Evolutionary conservation across 2,113 vertebrate species (phyloP), one percentile per base, ranked within the genome.

Genomic region (Sisor rabdophorus): DNA sequence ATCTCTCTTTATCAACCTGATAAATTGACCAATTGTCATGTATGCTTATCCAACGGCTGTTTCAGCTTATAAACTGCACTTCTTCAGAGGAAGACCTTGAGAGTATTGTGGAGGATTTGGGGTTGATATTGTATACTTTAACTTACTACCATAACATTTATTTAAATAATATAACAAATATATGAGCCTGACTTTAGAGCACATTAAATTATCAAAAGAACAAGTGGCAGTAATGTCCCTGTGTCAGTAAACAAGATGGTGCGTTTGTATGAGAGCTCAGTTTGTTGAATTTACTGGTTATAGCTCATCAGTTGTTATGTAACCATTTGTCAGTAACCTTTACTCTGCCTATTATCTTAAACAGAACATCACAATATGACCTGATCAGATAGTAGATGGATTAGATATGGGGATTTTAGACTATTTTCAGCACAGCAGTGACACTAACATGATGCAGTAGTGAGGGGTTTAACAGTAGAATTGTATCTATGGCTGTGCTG

Each of bases 1-100:
- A 24, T 79, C 80, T 80, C 71, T 78, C 63, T 83, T 50, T 80
- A 55, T 80, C 53, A 75, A 77, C 53, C 82, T 83, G 79, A 83
- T 75, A 75, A 73, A 81, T 78, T 76, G 79, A 79, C 73, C 82
- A 58, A 76, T 78, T 75, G 71, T 83, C 59, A 79, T 60, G 59
- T 58, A 65, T 70, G 52, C 64, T 70, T 77, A 71, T 71, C 53
- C 69, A 72, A 75, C 48, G 10, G 58, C 30, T 78, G 59, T 47
- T 32, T 28, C 53, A 53, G 12, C 68, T 56, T 58, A 54, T 48
- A 73, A 79, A 48, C 68, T 48, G 54, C 72, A 44, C n/a, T 56
- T 50, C 50, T 77, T 76, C 71, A 64, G 26, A n/a, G 48, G 24
- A 53, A 28, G 19, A 60, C n/a, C 55, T 17, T 77, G 47, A 53